Conservation (phyloP, 2,113 vertebrate species). For the Xiphorhynchus elegans region DNA sequence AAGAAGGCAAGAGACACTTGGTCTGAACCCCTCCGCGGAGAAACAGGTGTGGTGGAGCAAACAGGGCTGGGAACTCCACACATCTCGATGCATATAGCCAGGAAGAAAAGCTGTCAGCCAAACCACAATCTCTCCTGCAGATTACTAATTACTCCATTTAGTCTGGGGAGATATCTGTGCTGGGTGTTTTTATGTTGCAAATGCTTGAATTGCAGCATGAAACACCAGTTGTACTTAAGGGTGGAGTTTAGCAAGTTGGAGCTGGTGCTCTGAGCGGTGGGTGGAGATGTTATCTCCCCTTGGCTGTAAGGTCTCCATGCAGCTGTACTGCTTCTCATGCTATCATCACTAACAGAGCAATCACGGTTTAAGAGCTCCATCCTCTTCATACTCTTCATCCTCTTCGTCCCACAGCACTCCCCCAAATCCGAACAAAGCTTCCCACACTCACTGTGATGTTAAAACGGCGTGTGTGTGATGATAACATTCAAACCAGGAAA, state of each 20-base stretch:
- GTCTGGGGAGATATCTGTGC: neutral
- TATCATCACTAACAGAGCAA: neutral
- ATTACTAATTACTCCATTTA: slow-evolving; percentile 35
- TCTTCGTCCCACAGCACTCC: neutral
- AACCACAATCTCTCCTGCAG: slow-evolving; percentile 2
- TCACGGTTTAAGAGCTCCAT: neutral
- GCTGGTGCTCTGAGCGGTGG: slow-evolving; percentile 17
- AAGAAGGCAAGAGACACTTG: neutral
- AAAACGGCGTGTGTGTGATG: accelerated
- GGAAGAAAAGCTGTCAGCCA: neutral
- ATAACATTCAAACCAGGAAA: neutral
- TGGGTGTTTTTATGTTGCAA: slow-evolving; percentile 29
- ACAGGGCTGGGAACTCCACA: neutral
- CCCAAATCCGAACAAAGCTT: neutral
- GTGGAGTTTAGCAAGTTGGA: slow-evolving; percentile 53
- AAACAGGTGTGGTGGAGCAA: neutral
- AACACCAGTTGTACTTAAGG: slow-evolving; percentile 41
- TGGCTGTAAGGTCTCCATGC: neutral
- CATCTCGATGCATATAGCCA: neutral
- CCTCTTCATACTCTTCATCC: neutral
- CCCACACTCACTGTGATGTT: neutral
- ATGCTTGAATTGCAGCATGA: slow-evolving; percentile 35
- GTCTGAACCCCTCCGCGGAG: neutral
- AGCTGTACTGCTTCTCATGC: slow-evolving; percentile 14
- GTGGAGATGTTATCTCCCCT: neutral